Conservation (phyloP, 1,140 invertebrate genomes). For the Trichonephila clavata region DNA sequence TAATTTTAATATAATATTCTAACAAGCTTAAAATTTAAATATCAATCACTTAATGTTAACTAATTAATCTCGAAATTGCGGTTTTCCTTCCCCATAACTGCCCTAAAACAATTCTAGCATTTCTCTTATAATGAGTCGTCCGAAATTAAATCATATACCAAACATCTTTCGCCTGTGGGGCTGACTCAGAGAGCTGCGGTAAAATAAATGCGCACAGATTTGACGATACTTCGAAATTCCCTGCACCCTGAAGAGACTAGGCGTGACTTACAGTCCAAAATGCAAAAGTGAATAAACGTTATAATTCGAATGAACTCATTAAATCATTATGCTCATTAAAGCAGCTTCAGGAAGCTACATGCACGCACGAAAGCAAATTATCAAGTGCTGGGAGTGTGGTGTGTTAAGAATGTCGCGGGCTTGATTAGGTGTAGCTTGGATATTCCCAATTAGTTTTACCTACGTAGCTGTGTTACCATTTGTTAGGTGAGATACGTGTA, state of each 20-base stretch:
- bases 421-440: not conserved
- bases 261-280: not conserved
- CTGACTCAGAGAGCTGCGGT: no score
- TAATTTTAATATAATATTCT: no score
- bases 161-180: no score
- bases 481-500: not conserved
- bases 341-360: not conserved
- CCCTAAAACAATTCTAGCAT: no score
- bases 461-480: not conserved
- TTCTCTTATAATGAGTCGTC: no score
- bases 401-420: not conserved
- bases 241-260: not conserved
- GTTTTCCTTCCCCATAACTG: no score
- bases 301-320: not conserved
- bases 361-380: not conserved
- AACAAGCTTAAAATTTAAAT: no score
- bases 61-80: no score
- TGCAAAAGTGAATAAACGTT: not conserved
- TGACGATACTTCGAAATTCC: not conserved
- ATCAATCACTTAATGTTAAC: no score
- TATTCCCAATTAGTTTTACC: not conserved
- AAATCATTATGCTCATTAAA: conserved; percentile 2
- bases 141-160: no score
- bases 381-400: not conserved
- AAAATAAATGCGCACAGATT: no score